These are phyloP conservation scores for Pseudachorutes palmiensis DNA, from an alignment of 1,140 invertebrate genomes.

Conservation along the genomic window DNA sequence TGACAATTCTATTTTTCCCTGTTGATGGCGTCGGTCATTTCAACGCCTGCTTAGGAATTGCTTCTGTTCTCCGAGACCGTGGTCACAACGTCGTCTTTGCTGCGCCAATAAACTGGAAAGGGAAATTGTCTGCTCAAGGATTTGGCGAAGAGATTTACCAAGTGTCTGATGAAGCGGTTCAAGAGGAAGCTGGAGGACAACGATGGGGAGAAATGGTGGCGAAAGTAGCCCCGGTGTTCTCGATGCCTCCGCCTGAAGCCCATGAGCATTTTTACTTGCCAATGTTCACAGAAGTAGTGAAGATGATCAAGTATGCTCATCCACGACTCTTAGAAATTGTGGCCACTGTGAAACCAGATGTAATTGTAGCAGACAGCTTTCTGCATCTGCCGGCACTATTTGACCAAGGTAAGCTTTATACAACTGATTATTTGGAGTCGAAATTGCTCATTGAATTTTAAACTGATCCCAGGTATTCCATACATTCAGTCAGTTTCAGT, in stretches of 20 bases:
- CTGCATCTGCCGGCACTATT: neutral
- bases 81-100: neutral
- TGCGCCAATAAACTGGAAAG: neutral
- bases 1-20: neutral
- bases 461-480: neutral
- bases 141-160: neutral
- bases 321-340: neutral
- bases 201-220: neutral
- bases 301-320: neutral
- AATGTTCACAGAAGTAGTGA: neutral
- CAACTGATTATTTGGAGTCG: neutral
- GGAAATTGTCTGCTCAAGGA: slow-evolving; percentile 1
- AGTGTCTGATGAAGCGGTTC: neutral
- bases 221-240: neutral
- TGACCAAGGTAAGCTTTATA: neutral
- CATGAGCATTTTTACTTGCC: neutral
- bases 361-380: neutral
- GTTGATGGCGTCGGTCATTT: neutral
- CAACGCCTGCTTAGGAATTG: neutral
- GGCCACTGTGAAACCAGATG: neutral
- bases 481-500: neutral
- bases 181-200: neutral
- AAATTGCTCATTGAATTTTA: neutral
- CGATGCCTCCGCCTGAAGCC: neutral
- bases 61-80: neutral